Evolutionary conservation across 2,113 vertebrate species (phyloP).

Genomic region (Grammomys dolichurus): DNA sequence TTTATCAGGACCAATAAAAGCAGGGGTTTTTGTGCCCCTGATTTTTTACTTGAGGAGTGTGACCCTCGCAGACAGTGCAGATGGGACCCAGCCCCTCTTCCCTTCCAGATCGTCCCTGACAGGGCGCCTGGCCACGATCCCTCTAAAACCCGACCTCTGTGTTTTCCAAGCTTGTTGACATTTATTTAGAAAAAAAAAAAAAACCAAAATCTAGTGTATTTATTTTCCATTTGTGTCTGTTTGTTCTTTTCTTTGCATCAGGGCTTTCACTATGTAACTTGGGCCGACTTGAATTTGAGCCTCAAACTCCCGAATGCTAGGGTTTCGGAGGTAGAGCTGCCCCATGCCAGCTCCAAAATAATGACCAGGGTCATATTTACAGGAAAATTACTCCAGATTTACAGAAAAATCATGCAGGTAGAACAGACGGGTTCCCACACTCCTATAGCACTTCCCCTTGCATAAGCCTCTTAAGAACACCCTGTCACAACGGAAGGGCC

Average conservation of each 20-base stretch:
- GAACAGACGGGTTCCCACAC: neutral
- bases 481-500: neutral
- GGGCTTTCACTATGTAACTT: neutral
- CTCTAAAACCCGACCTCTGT: neutral
- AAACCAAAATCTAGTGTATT: too few species aligned
- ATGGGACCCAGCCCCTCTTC: neutral
- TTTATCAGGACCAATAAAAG: neutral
- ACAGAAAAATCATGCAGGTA: neutral
- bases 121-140: fast-evolving
- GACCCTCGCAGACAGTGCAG: neutral
- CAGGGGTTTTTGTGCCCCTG: neutral
- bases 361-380: neutral
- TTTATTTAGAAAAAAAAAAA: neutral
- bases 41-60: neutral
- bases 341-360: neutral
- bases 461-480: neutral
- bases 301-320: neutral
- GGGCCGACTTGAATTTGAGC: neutral
- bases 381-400: slow-evolving; percentile 10
- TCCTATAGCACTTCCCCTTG: neutral
- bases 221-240: neutral
- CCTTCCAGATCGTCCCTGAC: neutral
- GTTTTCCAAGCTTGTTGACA: neutral
- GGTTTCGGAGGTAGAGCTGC: too few species aligned
- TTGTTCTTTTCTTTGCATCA: neutral